Evolutionary conservation across 2,113 vertebrate genomes (phyloP), one percentile per base, ranked within the genome.

Genomic region (Eurypyga helias): DNA sequence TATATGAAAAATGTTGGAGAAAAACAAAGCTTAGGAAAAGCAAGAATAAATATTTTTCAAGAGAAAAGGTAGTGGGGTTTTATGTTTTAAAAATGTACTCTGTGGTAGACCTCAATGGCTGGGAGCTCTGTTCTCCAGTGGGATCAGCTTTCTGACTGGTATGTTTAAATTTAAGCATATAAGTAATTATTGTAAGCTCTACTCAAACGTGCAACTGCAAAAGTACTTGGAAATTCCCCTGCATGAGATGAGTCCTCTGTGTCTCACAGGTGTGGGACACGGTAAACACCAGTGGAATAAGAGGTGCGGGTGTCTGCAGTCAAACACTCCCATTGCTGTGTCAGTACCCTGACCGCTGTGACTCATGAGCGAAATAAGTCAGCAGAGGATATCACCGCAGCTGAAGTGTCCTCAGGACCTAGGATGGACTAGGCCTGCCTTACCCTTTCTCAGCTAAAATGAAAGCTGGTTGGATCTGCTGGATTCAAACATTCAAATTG

Each of bases 21-120:
- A 97, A 87, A 96, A 82, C 62, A 98, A 83, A 94, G 52, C 55
- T 91, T 91, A 90, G 65, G 64, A 95, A 87, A 90, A 92, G 52
- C 76, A 93, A 89, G 76, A 94, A 96, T 87, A 96, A 87, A 96
- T 60, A 95, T 91, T 94, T 95, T 84, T 79, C 80, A 96, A 79
- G 29, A 38, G 70, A 61, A 89, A 79, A 94, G 75, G 94, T 79
- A 83, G 20, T 48, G 34, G 31, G 18, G 3, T 77, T 94, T 96
- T 83, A 72, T 46, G 61, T 83, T 80, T 96, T 86, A 86, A 94
- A 95, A 92, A 80, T 66, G 48, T 75, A 46, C 49, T 93, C 26
- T 87, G 73, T 83, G 73, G 51, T 70, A 89, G 55, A 78, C 77
- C 72, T 89, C 83, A 60, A 7, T 31, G 60, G 2, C 66, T 76